These are phyloP conservation scores for Propithecus perrieri DNA, from an alignment of 2,797 vertebrate genomes.

Conservation along the genomic window DNA sequence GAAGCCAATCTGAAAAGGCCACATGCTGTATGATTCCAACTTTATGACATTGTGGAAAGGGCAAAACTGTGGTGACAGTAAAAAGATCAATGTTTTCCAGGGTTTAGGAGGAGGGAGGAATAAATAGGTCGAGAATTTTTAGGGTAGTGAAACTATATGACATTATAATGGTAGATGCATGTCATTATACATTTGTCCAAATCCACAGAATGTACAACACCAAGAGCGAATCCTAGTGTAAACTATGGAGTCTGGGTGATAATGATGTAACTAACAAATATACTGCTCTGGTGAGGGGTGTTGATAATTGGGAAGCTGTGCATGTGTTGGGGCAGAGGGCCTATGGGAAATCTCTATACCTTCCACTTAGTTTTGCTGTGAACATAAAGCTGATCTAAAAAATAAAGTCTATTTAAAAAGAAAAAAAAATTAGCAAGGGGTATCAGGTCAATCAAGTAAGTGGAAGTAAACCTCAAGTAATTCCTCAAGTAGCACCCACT, in stretches of 20 bases:
- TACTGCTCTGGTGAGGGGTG: neutral
- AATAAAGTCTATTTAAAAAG: neutral
- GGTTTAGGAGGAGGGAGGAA: neutral
- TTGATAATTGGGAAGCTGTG: neutral
- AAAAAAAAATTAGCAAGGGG: neutral
- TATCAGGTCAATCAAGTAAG: no score
- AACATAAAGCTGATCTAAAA: neutral
- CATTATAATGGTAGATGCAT: neutral
- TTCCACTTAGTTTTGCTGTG: neutral
- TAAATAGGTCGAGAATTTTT: neutral
- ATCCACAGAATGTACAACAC: neutral
- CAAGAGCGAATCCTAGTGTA: neutral
- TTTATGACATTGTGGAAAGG: neutral
- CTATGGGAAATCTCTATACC: neutral
- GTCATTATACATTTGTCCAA: neutral
- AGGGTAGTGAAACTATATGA: neutral
- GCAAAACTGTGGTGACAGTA: neutral
- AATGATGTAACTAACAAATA: neutral
- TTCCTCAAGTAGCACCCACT: neutral
- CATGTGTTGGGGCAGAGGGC: neutral
- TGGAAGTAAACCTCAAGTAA: neutral
- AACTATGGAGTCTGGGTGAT: neutral
- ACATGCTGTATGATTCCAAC: neutral
- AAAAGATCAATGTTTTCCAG: no score
- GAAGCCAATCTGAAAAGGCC: neutral